A percentile compares a stretch with the other conserved stretches of the same genome.
phyloP scores from a whole-genome alignment of 2,797 vertebrate genomes.

The Chlorospingus flavigularis region DNA sequence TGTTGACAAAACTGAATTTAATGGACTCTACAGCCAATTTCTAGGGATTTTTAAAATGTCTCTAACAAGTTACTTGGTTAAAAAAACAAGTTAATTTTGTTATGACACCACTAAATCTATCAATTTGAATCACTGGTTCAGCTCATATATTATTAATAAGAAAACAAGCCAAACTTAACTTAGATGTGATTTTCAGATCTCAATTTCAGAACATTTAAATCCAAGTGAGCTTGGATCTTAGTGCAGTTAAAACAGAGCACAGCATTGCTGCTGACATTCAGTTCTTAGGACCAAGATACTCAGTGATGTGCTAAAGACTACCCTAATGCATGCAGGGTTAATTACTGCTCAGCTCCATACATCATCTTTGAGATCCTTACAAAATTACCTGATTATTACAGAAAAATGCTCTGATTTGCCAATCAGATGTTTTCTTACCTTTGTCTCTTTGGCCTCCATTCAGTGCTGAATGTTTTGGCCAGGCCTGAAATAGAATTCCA shows the following conservation, averaged over 20 bases:
- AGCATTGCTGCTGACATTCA: not conserved
- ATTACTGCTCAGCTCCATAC: not conserved
- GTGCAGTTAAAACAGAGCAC: not conserved
- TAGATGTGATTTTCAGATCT: not conserved
- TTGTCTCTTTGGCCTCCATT: not conserved
- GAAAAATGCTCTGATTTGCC: not conserved
- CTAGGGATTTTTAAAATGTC: not conserved
- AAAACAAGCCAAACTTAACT: not conserved
- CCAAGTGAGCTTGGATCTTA: not conserved
- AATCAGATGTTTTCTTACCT: not conserved
- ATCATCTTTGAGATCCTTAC: not conserved
- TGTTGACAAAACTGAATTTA: not conserved
- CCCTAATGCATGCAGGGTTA: not conserved
- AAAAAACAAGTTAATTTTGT: not conserved
- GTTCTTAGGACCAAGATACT: not conserved
- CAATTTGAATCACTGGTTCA: not conserved
- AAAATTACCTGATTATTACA: constrained; percentile 6
- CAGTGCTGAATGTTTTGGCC: not conserved
- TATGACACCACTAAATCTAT: not conserved
- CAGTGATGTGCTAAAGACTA: not conserved
- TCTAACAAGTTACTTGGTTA: not conserved
- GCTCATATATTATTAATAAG: not conserved
- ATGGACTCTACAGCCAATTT: not conserved
- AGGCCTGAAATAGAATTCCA: not conserved
- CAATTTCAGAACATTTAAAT: not conserved